phyloP scores from a whole-genome alignment of 1,140 invertebrate genomes.

The Aphelinus certus region DNA sequence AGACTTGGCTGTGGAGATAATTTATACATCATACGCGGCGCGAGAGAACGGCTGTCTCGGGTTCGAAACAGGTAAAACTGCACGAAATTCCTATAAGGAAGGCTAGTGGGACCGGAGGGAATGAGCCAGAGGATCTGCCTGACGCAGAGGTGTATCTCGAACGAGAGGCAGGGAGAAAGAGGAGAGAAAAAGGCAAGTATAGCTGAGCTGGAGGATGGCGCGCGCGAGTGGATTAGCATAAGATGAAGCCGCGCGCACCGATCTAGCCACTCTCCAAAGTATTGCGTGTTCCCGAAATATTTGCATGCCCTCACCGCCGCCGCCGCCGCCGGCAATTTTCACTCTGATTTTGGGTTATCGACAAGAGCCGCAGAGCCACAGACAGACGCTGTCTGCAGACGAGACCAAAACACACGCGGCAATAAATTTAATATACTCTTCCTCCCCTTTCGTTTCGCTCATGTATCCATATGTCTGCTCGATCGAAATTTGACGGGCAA shows the following conservation, averaged over 20 bases:
- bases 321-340: conserved; percentile 11
- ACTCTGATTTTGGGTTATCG: conserved; percentile 29
- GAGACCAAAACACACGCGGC: no score
- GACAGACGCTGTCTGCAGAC: no score
- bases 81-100: conserved; percentile 33
- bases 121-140: background rate
- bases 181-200: background rate
- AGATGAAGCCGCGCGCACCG: conserved; percentile 28
- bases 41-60: conserved; percentile 27
- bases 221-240: conserved; percentile 34
- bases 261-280: conserved; percentile 31
- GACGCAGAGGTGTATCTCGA: background rate
- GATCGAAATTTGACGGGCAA: no score
- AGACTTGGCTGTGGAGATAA: background rate
- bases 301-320: conserved; percentile 17
- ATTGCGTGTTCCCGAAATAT: conserved; percentile 37
- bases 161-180: background rate
- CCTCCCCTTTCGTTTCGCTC: no score
- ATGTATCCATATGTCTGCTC: no score
- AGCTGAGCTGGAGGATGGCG: no score
- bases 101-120: background rate
- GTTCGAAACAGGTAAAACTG: conserved; percentile 27
- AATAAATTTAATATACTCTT: no score
- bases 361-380: no score
- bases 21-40: conserved; percentile 25